Conservation (phyloP, 2,888 invertebrate genomes). For the Megaustenia siamemsis region DNA sequence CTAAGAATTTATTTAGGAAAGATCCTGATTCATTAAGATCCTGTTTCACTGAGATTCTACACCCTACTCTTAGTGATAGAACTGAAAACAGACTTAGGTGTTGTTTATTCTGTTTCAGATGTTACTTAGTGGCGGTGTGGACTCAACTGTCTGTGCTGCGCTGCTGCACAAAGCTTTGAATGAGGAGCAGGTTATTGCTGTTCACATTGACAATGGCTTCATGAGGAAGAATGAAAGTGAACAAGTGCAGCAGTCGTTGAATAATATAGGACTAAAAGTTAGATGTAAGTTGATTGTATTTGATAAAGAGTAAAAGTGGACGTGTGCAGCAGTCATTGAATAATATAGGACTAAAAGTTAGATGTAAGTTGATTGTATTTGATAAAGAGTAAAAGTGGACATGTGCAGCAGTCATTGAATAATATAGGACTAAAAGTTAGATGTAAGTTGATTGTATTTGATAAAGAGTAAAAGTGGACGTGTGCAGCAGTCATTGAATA, state of each 20-base stretch:
- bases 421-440: slow-evolving; percentile 90
- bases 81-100: no score
- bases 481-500: no score
- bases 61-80: no score
- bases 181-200: slow-evolving; percentile 92
- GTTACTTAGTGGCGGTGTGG: slow-evolving; percentile 97
- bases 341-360: not conserved
- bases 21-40: no score
- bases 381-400: slow-evolving; percentile 95
- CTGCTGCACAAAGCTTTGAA: slow-evolving; percentile 93
- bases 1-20: no score
- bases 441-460: slow-evolving; percentile 77
- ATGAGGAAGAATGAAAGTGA: slow-evolving; percentile 97
- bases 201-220: slow-evolving; percentile 99
- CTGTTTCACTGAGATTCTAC: no score
- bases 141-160: slow-evolving; percentile 99
- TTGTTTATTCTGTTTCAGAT: slow-evolving; percentile 83
- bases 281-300: slow-evolving; percentile 81
- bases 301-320: no score
- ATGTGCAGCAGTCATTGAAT: slow-evolving; percentile 90
- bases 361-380: slow-evolving; percentile 82
- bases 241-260: slow-evolving; percentile 90
- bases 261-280: slow-evolving; percentile 90
- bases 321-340: no score
- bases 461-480: no score